Percentiles rank a stretch among this genome's conserved stretches.
Evolutionary conservation across 2,888 invertebrate genomes (phyloP).

Genomic region (Lithophane ornitopus): DNA sequence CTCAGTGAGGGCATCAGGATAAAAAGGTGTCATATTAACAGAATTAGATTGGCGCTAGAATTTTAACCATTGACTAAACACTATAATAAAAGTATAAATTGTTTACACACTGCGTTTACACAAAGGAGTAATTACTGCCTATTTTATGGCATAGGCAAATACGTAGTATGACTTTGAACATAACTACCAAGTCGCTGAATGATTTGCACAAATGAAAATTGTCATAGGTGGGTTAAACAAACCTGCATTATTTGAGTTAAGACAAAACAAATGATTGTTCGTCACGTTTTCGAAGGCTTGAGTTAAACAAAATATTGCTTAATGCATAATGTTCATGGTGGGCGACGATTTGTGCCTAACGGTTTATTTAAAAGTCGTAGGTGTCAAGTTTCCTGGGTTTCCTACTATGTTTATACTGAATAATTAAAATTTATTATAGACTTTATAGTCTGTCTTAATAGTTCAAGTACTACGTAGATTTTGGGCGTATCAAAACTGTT

Average conservation of each 20-base stretch:
- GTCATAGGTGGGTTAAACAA: constrained; percentile 78
- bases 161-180: constrained; percentile 22
- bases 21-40: neutral
- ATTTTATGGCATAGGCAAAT: constrained; percentile 49
- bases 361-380: constrained; percentile 46
- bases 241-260: constrained; percentile 73
- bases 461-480: neutral
- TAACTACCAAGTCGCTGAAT: constrained; percentile 52
- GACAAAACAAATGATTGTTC: constrained; percentile 77
- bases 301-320: constrained; percentile 71
- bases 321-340: constrained; percentile 60
- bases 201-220: constrained; percentile 76
- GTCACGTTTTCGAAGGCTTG: constrained; percentile 68
- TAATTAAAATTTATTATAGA: constrained; percentile 30
- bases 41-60: neutral
- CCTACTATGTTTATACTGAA: constrained; percentile 11
- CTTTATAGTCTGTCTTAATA: neutral
- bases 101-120: constrained; percentile 25
- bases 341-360: constrained; percentile 41
- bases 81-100: constrained; percentile 8
- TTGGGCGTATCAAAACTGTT: constrained; percentile 4
- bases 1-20: too few species aligned
- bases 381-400: constrained; percentile 52
- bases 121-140: constrained; percentile 53
- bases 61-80: constrained; percentile 7